Evolutionary conservation across 2,113 vertebrate genomes (phyloP), one percentile per base, ranked within the genome.

Genomic region (Dasypus novemcinctus): DNA sequence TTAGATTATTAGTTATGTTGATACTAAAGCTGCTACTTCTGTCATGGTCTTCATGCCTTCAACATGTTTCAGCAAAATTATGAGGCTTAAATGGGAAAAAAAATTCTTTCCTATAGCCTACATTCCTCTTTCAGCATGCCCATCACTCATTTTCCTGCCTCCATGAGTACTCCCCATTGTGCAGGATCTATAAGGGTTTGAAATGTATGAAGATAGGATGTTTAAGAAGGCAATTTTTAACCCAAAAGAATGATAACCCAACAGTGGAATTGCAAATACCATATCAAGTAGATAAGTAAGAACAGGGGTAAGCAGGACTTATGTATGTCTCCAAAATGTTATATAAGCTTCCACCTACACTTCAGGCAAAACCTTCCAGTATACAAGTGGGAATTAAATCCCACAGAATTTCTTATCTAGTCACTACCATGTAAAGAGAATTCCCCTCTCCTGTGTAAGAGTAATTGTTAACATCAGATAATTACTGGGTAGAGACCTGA

Each of bases 401-500:
- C 57, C 54, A 79, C 18, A 43, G 68, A 46, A 25, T 41, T 76
- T 64, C 93, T 81, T 23, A 69, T 76, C 54, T 57, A 59, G 54
- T 79, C 38, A 46, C 14, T 83, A 69, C 49, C 29, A 92, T 83
- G 23, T 66, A 87, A 87, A 90, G 38, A 94, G 83, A 91, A 78
- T 71, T 90, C 64, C 63, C 54, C 71, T 87, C 21, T 61, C 27
- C 64, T 64, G n/a, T 87, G 75, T 82, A 52, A 87, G 31, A 83
- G 76, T 83, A 61, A 90, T 83, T 93, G 33, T 83, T 95, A 94
- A 92, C 52, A 76, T 5, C 81, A 71, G 63, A 66, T 91, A 87
- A 93, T 64, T 68, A 59, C 74, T 46, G 83, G 54, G 57, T 49
- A 66, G 23, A 72, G 69, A 23, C 59, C 36, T 59, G 68, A 71